A percentile compares a stretch with the other conserved stretches of the same genome.
phyloP scores from a whole-genome alignment of 2,888 invertebrate species.

The Habroteleia sp. region DNA sequence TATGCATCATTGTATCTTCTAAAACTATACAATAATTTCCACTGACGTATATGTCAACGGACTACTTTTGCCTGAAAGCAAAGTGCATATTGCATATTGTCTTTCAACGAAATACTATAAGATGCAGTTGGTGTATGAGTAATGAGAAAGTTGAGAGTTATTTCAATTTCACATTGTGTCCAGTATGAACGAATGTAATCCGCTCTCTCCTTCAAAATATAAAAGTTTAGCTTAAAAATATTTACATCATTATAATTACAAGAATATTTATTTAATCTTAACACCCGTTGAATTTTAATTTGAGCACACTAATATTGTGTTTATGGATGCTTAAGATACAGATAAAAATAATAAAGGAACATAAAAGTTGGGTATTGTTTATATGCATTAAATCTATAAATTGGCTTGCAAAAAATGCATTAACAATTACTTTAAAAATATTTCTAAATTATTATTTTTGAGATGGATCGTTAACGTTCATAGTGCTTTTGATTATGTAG shows the following conservation, averaged over 20 bases:
- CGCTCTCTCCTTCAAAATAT: slow-evolving; percentile 56
- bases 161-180: slow-evolving; percentile 66
- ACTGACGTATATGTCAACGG: slow-evolving; percentile 34
- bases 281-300: slow-evolving; percentile 1
- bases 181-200: slow-evolving; percentile 49
- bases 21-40: slow-evolving; percentile 44
- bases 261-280: not conserved
- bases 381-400: too few relatives aligned
- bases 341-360: too few relatives aligned
- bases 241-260: slow-evolving; percentile 39
- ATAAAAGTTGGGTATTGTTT: too few relatives aligned
- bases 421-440: not conserved
- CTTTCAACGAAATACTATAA: slow-evolving; percentile 60
- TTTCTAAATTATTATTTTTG: too few relatives aligned
- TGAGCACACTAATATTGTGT: too few relatives aligned
- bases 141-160: slow-evolving; percentile 68
- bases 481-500: too few relatives aligned
- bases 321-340: too few relatives aligned
- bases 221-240: slow-evolving; percentile 48
- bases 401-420: too few relatives aligned
- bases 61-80: slow-evolving; percentile 62
- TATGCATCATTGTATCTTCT: slow-evolving; percentile 57
- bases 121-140: slow-evolving; percentile 64
- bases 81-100: slow-evolving; percentile 65
- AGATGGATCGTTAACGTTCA: too few relatives aligned